Evolutionary conservation across 2,797 vertebrate genomes (phyloP).

Genomic region (Lithobates pipiens): DNA sequence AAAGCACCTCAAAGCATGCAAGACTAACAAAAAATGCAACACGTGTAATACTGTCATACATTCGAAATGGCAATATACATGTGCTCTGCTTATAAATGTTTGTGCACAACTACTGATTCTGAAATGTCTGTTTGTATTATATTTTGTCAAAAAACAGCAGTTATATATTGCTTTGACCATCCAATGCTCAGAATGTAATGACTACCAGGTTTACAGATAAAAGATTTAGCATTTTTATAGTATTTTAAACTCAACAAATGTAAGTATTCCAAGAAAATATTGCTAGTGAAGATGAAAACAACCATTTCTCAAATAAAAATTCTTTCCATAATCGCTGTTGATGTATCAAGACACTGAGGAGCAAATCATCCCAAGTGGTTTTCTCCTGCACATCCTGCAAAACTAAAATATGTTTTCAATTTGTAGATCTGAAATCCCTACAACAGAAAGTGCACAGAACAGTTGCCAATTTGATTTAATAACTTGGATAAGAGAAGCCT

Average conservation of each 20-base stretch:
- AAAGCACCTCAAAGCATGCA: no score
- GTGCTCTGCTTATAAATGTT: no score
- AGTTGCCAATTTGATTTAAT: slow-evolving; percentile 21
- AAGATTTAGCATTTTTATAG: neutral
- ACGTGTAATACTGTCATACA: no score
- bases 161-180: neutral
- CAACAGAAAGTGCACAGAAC: neutral
- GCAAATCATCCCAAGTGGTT: slow-evolving; percentile 8
- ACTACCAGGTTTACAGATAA: neutral
- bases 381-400: neutral
- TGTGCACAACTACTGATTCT: no score
- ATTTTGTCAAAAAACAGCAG: neutral
- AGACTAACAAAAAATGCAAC: no score
- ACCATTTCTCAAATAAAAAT: neutral
- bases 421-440: slow-evolving; percentile 13
- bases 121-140: neutral
- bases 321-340: neutral
- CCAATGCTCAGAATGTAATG: neutral
- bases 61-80: no score
- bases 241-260: neutral
- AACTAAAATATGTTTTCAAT: slow-evolving; percentile 14
- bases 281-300: neutral
- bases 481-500: slow-evolving; percentile 25
- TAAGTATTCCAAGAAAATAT: neutral
- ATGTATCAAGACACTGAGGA: neutral